A percentile compares a stretch with the other conserved stretches of the same genome.
Conservation (phyloP, 1,140 invertebrate genomes). For the Trinorchestia longiramus region DNA sequence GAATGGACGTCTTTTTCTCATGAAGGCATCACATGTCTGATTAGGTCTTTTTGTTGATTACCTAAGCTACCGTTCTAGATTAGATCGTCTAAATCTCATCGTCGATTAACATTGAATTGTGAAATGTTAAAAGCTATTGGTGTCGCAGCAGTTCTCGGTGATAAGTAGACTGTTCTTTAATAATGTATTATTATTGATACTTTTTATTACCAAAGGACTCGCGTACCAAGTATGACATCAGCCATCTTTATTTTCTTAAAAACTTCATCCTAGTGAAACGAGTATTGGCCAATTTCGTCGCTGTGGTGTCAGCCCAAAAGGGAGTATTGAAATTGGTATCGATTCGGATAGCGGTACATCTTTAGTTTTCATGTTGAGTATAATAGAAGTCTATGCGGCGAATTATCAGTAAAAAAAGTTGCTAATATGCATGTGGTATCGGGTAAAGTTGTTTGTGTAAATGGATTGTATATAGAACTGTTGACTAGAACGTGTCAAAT, state of each 20-base stretch:
- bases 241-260: not conserved
- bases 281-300: not conserved
- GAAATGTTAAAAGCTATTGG: not conserved
- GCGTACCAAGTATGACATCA: not conserved
- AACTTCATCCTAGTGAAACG: too few relatives aligned
- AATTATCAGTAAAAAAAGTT: not conserved
- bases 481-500: not conserved
- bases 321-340: not conserved
- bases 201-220: not conserved
- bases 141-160: not conserved
- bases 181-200: not conserved
- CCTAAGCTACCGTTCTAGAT: not conserved
- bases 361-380: not conserved
- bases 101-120: not conserved
- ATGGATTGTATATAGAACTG: constrained; percentile 2
- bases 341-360: not conserved
- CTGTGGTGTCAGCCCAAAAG: not conserved
- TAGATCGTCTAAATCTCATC: not conserved
- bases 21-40: not conserved
- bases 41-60: not conserved
- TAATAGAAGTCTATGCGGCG: not conserved
- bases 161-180: not conserved
- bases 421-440: not conserved
- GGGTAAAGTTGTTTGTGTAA: constrained; percentile 14
- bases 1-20: not conserved